Base-by-base conservation (phyloP, 2,113 vertebrate species). In the Xiphophorus couchianus region DNA sequence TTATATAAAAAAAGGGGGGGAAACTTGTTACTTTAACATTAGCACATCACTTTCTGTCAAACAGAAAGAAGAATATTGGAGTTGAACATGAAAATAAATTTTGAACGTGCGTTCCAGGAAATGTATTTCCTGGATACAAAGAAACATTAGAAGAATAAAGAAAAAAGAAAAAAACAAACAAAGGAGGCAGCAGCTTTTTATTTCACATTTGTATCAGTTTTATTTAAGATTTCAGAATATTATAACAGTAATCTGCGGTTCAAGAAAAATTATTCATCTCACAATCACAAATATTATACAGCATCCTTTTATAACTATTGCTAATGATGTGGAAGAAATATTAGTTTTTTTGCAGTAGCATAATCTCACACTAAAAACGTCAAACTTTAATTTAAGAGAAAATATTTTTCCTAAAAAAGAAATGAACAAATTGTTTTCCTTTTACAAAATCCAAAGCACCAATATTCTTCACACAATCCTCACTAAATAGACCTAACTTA, bases 161-260 rank as follows among this genome's bases (percentile, higher is more conserved):
- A 0, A 66, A 14, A 0, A 42, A 25, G 29, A 71, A 76, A 78
- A 31, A 62, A 76, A 39, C 0, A 9, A 37, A 37, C 35, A 37
- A 37, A 37, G 35, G 35, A 37, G 35, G 35, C 35, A 37, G 51
- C 77, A 64, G 29, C 22, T 80, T 78, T 83, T 75, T 0, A 63
- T 81, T 82, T 82, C 30, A 75, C 27, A 74, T 71, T 79, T 69
- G 37, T 12, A 76, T 78, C 62, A 71, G 39, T 74, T 92, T 92
- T 92, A 91, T 92, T 88, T 37, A 82, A 69, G 75, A 68, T 35
- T 61, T 3, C 39, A 74, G 22, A 28, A 62, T 75, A 74, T 42
- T 58, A 8, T 64, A 69, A 84, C 74, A 22, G 61, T 28, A 62
- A 80, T 67, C 12, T 31, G 5, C 74, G 51, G 42, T 66, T 72